Evolutionary conservation across 2,888 invertebrate species (phyloP), one percentile per base, ranked within the genome.

Genomic region (Hemistola chrysoprasaria): DNA sequence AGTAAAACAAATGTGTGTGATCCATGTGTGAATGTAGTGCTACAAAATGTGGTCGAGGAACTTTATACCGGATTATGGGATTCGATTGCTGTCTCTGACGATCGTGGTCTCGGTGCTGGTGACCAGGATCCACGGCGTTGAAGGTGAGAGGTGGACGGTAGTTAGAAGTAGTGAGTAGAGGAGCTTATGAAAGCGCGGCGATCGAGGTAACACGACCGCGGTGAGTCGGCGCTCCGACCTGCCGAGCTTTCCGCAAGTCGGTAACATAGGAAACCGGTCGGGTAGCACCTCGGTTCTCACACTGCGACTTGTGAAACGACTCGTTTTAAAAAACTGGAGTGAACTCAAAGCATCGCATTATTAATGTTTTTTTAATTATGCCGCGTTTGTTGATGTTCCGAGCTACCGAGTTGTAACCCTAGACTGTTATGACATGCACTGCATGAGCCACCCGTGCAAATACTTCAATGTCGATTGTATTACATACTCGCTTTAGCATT

Each of bases 1-100:
- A 78, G 82, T 83, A 80, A 85, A 87, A 86, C 86, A 86, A 88
- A 88, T 88, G 89, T 87, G 87, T 88, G 86, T 83, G 84, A 78
- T 86, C 83, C 86, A 84, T 87, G 85, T 87, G 90, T 89, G 83
- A 84, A 85, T 90, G 89, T 90, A 86, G 86, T 90, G 90, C 72
- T 80, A 71, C 85, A 92, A 90, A 90, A 92, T 92, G 92, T 91
- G 92, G 91, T 91, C 92, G 90, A 91, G 90, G 86, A 91, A 91
- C 90, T 90, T 90, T 89, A 89, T 83, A 88, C 90, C 90, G 91
- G 91, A 91, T 90, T 91, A 91, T 91, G 91, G 92, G 91, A 92
- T 92, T 91, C 90, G 81, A 83, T 84, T 90, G 83, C 78, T 89
- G 75, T 78, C 76, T 61, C 60, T 87, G 63, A 73, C 79, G 57